Evolutionary conservation across 2,797 vertebrate genomes (phyloP), one percentile per base, ranked within the genome.

Genomic region (Podarcis siculus): DNA sequence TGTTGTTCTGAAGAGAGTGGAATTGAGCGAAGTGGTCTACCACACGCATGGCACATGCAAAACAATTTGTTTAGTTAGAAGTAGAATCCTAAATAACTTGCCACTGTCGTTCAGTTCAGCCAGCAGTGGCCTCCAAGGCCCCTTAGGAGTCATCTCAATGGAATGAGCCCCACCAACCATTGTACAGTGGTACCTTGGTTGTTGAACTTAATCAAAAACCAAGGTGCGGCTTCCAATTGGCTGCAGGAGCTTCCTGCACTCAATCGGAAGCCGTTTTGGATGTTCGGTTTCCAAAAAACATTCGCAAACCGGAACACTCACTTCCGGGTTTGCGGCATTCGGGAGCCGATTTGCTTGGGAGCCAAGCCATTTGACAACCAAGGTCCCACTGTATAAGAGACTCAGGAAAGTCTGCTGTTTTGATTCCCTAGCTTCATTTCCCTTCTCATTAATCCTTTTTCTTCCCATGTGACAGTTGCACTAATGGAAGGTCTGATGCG

Each of bases 401-500:
- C 2, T 27, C 23, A 37, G n/a, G 39, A 35, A 80, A 55, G 42
- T 12, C 27, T 58, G 35, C n/a, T 67, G 23, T 6, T 42, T 75
- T 66, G 67, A 79, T 87, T 58, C 84, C 84, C 87, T 82, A 30
- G 83, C 3, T 83, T 88, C 90, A 55, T 89, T 64, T 86, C 81
- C 87, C 32, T 92, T 94, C 94, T 95, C 94, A 91, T 97, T 97
- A 97, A 98, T 94, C 94, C 93, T 89, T 95, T 97, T 97, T 98
- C 93, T 98, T 98, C 97, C 97, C 86, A 89, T 96, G 81, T 96
- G 97, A 96, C 97, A 96, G 98, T 94, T 91, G 97, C 97, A 96
- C 98, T 97, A 96, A 93, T 76, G 97, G 98, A 96, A 97, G 97
- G 95, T 96, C 97, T 96, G 97, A 97, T 95, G 96, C 96, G 96